Evolutionary conservation across 2,797 vertebrate species (phyloP), one percentile per base, ranked within the genome.

Genomic region (Ptychadena robeensis): DNA sequence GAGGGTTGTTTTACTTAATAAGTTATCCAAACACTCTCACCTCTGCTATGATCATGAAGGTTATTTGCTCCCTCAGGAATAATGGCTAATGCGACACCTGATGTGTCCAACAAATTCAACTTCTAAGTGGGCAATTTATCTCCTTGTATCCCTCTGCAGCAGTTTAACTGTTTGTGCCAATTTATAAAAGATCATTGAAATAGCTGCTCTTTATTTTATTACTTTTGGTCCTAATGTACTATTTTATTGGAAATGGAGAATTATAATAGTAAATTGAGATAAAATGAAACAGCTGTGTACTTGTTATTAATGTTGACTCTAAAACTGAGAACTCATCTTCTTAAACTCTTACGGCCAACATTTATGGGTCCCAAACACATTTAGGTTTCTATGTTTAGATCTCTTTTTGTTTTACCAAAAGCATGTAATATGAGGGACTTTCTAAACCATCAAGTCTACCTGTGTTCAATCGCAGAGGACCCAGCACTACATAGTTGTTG

Each of bases 71-170:
- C 81, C 70, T 84, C 86, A 77, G 79, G 85, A 88, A 80, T 82
- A 86, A 85, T 87, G 71, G 81, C 81, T 85, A 82, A 1, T 81
- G 73, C 85, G 85, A 81, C 22, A 82, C 78, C 72, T 88, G 88
- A 89, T 87, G 74, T 88, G 88, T 85, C 86, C 85, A 88, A 88
- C 79, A 89, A 90, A 90, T 88, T 88, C 89, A 87, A 78, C 25
- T 53, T 82, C 3, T 88, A 90, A 89, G 86, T 90, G 86, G 77
- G 86, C 85, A 85, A 88, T 91, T 89, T 87, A 83, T 89, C 88
- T 89, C 87, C 0, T 0, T 86, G 85, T 86, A 85, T 87, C 78
- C 1, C 83, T 87, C 87, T 83, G 75, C 86, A 88, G 88, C 87
- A 83, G 79, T 89, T 90, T 82, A 15, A 64, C 63, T 40, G 31